Percentiles rank a stretch among this genome's conserved stretches.
Conservation (phyloP, 2,797 vertebrate species). For the Cetoscarus ocellatus region DNA sequence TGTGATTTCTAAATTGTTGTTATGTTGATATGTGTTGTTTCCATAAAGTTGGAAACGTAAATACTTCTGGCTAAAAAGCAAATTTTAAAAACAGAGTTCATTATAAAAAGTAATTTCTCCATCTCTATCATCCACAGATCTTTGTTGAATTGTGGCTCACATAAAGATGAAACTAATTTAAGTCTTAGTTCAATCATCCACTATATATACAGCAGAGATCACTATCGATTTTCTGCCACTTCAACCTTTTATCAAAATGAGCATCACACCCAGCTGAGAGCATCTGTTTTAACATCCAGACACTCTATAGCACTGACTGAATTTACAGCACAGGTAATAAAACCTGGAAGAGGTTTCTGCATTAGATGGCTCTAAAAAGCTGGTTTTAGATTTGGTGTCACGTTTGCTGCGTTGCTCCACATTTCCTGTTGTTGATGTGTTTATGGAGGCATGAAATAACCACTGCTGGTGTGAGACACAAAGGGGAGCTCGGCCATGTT, state of each 20-base stretch:
- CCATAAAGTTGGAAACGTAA: too few relatives aligned
- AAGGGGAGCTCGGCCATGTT: slow-evolving; percentile 35
- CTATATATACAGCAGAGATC: not conserved
- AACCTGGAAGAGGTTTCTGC: slow-evolving; percentile 47
- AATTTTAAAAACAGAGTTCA: too few relatives aligned
- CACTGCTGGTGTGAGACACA: slow-evolving; percentile 42
- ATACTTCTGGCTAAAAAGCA: too few relatives aligned
- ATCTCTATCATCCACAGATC: not conserved
- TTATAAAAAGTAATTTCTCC: not conserved
- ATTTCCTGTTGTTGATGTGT: slow-evolving; percentile 33
- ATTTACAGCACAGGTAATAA: slow-evolving; percentile 53
- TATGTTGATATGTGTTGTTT: too few relatives aligned
- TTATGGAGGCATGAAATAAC: slow-evolving; percentile 38
- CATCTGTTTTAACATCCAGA: slow-evolving; percentile 33
- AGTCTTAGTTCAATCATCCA: not conserved
- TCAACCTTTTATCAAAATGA: slow-evolving; percentile 21
- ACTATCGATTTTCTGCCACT: slow-evolving; percentile 8
- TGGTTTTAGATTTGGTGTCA: slow-evolving; percentile 9
- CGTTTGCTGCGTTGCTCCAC: slow-evolving; percentile 21
- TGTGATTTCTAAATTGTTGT: too few relatives aligned
- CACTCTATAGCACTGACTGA: slow-evolving; percentile 34
- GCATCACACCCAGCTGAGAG: slow-evolving; percentile 11
- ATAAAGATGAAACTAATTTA: not conserved
- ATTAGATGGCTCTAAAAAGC: slow-evolving; percentile 46
- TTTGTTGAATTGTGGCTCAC: not conserved